Percentiles rank a stretch among this genome's conserved stretches.
Conservation (phyloP, 2,797 vertebrate genomes). For the Adelosebastes latens region DNA sequence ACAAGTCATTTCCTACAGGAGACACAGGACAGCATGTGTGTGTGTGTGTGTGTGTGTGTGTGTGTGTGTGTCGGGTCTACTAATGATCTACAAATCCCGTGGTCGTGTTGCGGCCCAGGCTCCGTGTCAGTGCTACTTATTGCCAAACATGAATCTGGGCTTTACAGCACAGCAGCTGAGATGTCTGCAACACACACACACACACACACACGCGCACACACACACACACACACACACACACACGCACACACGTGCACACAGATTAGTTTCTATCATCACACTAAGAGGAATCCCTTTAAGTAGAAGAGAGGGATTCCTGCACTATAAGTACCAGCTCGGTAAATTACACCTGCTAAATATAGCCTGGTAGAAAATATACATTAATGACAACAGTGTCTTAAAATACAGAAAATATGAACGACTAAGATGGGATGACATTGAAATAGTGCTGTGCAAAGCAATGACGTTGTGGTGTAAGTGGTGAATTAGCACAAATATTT, state of each 20-base stretch:
- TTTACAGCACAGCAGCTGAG: constrained; percentile 56
- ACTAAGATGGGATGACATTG: not conserved
- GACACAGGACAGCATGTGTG: constrained; percentile 23
- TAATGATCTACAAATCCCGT: constrained; percentile 75
- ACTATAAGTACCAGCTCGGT: constrained; percentile 20
- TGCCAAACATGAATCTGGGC: constrained; percentile 60
- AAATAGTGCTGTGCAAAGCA: not conserved
- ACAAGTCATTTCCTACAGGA: constrained; percentile 70
- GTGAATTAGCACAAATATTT: constrained; percentile 8
- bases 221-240: not conserved
- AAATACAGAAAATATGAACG: not conserved
- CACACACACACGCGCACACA: not conserved
- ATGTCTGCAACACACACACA: constrained; percentile 18
- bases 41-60: not conserved
- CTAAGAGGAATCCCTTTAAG: constrained; percentile 55
- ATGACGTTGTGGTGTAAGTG: not conserved
- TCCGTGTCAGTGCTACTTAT: constrained; percentile 57
- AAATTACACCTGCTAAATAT: constrained; percentile 43
- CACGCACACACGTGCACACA: not conserved
- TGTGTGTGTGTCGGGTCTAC: constrained; percentile 6
- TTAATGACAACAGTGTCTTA: not conserved
- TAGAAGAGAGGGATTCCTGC: constrained; percentile 47
- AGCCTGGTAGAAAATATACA: not conserved
- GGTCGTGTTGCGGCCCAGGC: constrained; percentile 45
- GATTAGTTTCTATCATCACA: constrained; percentile 55